Conservation (phyloP, 92 coral and sea anemone species). For the Virgularia gustaviana region DNA sequence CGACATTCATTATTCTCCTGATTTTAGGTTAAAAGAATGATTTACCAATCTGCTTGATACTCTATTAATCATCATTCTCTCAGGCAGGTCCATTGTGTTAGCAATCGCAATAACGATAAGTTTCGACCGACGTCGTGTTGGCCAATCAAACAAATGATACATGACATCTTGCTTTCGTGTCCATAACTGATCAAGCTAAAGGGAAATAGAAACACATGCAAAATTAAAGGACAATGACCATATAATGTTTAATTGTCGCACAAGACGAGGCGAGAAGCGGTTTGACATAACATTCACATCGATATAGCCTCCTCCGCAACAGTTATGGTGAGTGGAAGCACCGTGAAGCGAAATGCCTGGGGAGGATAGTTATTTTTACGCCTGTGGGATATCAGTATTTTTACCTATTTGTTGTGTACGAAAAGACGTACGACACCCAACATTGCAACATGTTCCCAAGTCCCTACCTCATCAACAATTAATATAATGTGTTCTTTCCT, state of each 20-base stretch:
- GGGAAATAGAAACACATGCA: constrained; percentile 4
- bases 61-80: constrained; percentile 94
- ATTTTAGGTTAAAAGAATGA: neutral
- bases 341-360: no score
- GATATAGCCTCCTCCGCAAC: no score
- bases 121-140: constrained; percentile 77
- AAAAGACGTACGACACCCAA: no score
- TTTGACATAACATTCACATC: no score
- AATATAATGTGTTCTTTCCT: constrained; percentile 68
- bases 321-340: no score
- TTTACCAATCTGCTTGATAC: constrained; percentile 95
- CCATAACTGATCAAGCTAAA: constrained; percentile 90
- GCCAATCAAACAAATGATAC: constrained; percentile 98
- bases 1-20: no score
- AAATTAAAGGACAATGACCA: neutral
- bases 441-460: no score
- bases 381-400: no score
- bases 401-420: no score
- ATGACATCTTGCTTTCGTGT: constrained; percentile 94
- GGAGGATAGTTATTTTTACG: no score
- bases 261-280: no score
- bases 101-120: constrained; percentile 90
- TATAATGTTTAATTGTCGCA: neutral
- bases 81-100: constrained; percentile 96
- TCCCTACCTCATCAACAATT: constrained; percentile 96